These are phyloP conservation scores for Lasaia peninsularis DNA, from an alignment of 1,140 invertebrate genomes.

Conservation along the genomic window DNA sequence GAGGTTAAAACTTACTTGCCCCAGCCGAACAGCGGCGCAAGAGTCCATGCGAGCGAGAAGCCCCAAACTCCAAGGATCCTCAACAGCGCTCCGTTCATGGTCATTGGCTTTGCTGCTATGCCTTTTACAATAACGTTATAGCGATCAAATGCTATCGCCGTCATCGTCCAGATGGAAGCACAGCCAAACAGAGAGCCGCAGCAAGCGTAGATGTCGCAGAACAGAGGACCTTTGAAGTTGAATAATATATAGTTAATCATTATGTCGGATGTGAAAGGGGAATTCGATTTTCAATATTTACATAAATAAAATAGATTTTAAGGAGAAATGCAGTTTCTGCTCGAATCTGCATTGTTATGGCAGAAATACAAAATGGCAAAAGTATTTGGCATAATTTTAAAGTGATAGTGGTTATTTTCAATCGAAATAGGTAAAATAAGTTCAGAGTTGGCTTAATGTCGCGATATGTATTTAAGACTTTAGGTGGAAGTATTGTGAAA, in stretches of 20 bases:
- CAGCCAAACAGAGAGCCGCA: constrained; percentile 89
- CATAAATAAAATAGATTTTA: too few species aligned
- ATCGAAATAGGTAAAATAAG: too few species aligned
- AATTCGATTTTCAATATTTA: too few species aligned
- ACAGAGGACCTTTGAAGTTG: constrained; percentile 79
- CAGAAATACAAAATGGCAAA: too few species aligned
- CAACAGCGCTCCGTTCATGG: constrained; percentile 81
- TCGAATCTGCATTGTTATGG: too few species aligned
- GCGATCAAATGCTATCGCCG: constrained; percentile 89
- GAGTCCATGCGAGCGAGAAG: constrained; percentile 82
- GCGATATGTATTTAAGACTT: too few species aligned
- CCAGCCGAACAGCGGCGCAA: constrained; percentile 84
- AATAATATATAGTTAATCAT: not conserved
- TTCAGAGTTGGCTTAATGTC: too few species aligned
- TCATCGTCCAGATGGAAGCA: constrained; percentile 91
- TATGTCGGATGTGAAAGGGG: too few species aligned
- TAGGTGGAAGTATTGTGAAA: too few species aligned
- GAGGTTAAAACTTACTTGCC: constrained; percentile 80
- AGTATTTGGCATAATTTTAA: too few species aligned
- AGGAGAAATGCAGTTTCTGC: too few species aligned
- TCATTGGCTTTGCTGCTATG: constrained; percentile 82
- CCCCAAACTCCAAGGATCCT: constrained; percentile 84
- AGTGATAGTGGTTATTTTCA: too few species aligned
- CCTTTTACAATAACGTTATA: constrained; percentile 93
- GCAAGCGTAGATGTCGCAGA: constrained; percentile 90